Evolutionary conservation across 2,888 invertebrate species (phyloP).

Genomic region (Alcis repandata): DNA sequence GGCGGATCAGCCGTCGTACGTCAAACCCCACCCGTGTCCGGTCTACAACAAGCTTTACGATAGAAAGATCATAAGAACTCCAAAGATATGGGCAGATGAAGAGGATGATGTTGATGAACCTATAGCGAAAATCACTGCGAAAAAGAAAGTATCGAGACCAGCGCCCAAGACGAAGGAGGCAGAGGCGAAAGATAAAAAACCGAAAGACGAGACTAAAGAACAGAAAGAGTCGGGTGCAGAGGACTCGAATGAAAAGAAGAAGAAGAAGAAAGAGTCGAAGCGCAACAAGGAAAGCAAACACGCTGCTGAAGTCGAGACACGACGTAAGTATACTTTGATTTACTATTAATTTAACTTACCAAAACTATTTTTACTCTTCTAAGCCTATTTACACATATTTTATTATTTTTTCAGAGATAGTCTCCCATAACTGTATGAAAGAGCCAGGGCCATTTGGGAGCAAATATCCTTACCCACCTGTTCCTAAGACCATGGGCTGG

Average conservation of each 20-base stretch:
- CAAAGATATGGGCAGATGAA: conserved; percentile 71
- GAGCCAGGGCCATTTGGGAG: conserved; percentile 33
- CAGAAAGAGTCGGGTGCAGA: conserved; percentile 43
- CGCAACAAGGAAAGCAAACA: conserved; percentile 67
- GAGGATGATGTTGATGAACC: conserved; percentile 44
- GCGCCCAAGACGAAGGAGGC: conserved; percentile 35
- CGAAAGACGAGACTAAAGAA: conserved; percentile 28
- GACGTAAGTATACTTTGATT: conserved; percentile 54
- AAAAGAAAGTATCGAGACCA: conserved; percentile 60
- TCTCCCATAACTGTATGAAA: conserved; percentile 3
- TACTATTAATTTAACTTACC: too few relatives aligned
- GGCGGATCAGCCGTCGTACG: conserved; percentile 66
- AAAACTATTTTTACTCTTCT: conserved; percentile 1
- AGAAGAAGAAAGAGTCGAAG: conserved; percentile 22
- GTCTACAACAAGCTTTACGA: conserved; percentile 79
- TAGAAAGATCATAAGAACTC: conserved; percentile 65
- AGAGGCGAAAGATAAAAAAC: conserved; percentile 48
- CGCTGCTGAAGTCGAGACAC: conserved; percentile 60
- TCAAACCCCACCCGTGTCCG: conserved; percentile 78
- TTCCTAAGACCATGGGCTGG: conserved; percentile 81
- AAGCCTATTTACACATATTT: not conserved
- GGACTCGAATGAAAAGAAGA: not conserved
- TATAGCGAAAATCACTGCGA: conserved; percentile 51
- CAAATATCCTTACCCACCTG: conserved; percentile 71
- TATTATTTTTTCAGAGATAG: not conserved